These are phyloP conservation scores for Athripsodes cinereus DNA, from an alignment of 2,888 invertebrate species.

Conservation along the genomic window DNA sequence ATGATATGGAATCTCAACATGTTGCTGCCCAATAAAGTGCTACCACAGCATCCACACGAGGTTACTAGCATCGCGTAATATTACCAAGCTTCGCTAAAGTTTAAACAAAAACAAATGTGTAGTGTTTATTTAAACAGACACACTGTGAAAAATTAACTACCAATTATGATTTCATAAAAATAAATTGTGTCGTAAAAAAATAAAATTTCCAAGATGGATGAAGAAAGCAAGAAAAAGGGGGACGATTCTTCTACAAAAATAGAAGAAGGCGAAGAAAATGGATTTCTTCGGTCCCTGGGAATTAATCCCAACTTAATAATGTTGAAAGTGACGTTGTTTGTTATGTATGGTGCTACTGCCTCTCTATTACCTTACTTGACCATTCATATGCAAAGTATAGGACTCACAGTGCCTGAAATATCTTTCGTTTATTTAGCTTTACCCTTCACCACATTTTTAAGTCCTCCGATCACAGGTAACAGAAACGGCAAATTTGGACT, in stretches of 20 bases:
- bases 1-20: too few relatives aligned
- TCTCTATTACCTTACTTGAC: conserved; percentile 80
- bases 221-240: conserved; percentile 39
- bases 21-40: too few relatives aligned
- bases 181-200: too few relatives aligned
- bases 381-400: conserved; percentile 87
- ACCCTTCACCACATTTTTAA: conserved; percentile 80
- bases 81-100: too few relatives aligned
- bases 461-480: conserved; percentile 74
- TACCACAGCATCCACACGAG: too few relatives aligned
- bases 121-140: too few relatives aligned
- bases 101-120: too few relatives aligned
- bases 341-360: conserved; percentile 80
- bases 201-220: conserved; percentile 23
- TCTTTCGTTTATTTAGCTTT: conserved; percentile 81
- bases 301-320: conserved; percentile 75
- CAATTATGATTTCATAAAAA: too few relatives aligned
- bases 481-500: background rate
- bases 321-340: conserved; percentile 75
- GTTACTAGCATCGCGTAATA: too few relatives aligned
- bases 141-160: too few relatives aligned
- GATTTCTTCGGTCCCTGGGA: conserved; percentile 43
- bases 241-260: conserved; percentile 44
- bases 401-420: conserved; percentile 79
- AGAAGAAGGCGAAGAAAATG: conserved; percentile 34